Percentiles rank a stretch among this genome's conserved stretches.
These are phyloP conservation scores for Magallana nippona DNA, from an alignment of 2,888 invertebrate genomes.

Conservation along the genomic window DNA sequence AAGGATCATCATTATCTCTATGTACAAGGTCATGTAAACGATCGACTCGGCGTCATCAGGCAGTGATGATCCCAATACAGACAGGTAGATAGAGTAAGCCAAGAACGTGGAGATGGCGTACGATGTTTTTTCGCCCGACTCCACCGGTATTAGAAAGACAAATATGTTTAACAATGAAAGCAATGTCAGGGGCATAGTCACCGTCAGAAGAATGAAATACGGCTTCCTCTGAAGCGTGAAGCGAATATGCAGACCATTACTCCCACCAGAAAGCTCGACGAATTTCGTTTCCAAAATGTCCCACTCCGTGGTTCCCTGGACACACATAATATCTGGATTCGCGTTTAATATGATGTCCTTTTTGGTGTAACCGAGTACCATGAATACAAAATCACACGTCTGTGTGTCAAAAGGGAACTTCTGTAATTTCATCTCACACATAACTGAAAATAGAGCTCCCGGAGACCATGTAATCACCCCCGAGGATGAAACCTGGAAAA, in stretches of 20 bases:
- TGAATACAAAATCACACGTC: background rate
- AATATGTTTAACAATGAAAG: slow-evolving; percentile 19
- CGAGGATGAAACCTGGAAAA: background rate
- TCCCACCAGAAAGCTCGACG: background rate
- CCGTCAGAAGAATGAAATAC: background rate
- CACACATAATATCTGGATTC: background rate
- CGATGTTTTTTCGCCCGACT: slow-evolving; percentile 37
- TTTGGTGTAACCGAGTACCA: background rate
- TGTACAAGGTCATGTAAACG: background rate
- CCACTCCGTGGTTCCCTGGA: slow-evolving; percentile 1
- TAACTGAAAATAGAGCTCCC: background rate
- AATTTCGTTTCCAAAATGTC: background rate
- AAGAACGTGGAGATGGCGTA: slow-evolving; percentile 36
- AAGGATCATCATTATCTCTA: background rate
- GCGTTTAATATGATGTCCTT: background rate
- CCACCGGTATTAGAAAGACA: slow-evolving; percentile 38
- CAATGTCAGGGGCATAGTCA: slow-evolving; percentile 10
- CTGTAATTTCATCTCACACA: slow-evolving; percentile 9
- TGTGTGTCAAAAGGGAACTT: slow-evolving; percentile 21
- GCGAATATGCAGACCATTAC: background rate
- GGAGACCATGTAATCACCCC: slow-evolving; percentile 7
- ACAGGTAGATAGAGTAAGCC: slow-evolving; percentile 35
- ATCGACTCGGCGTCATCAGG: background rate
- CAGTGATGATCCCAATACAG: background rate
- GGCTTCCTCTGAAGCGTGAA: background rate